A percentile compares a stretch with the other conserved stretches of the same genome.
These are phyloP conservation scores for Callipepla squamata DNA, from an alignment of 2,113 vertebrate genomes.

Conservation along the genomic window DNA sequence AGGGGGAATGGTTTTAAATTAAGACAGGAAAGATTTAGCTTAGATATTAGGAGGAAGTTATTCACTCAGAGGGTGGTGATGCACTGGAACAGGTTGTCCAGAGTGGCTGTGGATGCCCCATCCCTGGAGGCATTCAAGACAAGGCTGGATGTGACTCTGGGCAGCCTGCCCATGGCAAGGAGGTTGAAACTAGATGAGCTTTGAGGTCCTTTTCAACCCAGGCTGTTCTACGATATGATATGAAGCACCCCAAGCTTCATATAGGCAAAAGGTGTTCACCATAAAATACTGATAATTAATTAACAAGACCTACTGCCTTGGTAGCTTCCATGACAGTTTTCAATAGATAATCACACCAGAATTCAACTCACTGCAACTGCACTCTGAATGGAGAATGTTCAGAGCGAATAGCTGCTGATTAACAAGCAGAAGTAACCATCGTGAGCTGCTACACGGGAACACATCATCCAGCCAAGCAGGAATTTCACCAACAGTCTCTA, in stretches of 20 bases:
- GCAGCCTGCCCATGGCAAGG: too few species aligned
- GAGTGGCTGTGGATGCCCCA: too few species aligned
- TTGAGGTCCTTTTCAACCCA: too few species aligned
- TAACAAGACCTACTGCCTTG: not conserved
- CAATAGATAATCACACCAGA: not conserved
- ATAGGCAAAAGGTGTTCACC: fast-evolving
- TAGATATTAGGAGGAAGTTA: too few species aligned
- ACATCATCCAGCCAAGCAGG: not conserved
- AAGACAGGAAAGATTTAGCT: too few species aligned
- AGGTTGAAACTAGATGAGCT: too few species aligned
- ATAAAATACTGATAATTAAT: not conserved
- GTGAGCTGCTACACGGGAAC: not conserved
- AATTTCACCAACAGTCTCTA: not conserved
- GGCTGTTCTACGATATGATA: too few species aligned
- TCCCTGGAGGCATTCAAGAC: too few species aligned
- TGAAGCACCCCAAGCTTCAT: not conserved
- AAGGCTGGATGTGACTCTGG: too few species aligned
- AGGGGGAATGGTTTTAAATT: too few species aligned
- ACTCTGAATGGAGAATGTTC: not conserved
- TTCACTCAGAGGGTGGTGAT: too few species aligned
- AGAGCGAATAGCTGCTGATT: not conserved
- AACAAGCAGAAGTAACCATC: not conserved
- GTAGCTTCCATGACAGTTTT: not conserved
- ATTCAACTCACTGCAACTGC: not conserved
- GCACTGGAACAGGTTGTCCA: too few species aligned